Base-by-base conservation (phyloP, 2,888 invertebrate species). In the Eristalis arbustorum region DNA sequence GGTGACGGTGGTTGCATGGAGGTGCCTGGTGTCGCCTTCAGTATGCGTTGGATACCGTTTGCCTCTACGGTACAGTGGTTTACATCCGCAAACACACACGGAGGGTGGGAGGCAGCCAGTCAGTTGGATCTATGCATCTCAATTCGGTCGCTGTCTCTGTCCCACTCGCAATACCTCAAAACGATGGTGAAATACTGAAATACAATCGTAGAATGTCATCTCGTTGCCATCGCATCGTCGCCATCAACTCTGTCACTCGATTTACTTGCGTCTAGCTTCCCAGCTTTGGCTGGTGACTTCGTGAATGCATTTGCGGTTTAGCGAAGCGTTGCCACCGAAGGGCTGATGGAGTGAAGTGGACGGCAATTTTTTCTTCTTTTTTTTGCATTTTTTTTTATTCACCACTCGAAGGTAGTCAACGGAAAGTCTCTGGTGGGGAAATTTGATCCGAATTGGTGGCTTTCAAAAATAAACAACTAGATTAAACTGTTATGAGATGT, bases 181-280 rank as follows among this genome's bases (percentile, higher is more conserved):
- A 11, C 25, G 57, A 37, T 76, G 68, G 82, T 78, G 82, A 78
- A 77, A 85, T 85, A 85, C 71, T 67, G 83, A 83, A 83, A 87
- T 87, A 83, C 79, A 76, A 83, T 79, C 62, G 79, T 61, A 78
- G 83, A 83, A 87, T 83, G 78, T 72, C 87, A 79, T 59, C 59
- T 22, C 59, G 25, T n/a, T 42, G 42, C n/a, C 42, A 1, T 42
- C 42, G 4, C 42, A 42, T 42, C 49, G n/a, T 49, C 18, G 49
- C 49, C 49, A 49, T 87, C 72, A 87, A 79, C 57, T n/a, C n/a
- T 87, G 83, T 83, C 87, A 75, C 37, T 78, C 56, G 22, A 62
- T 28, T 49, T 74, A 37, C 14, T 37, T 63, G 13, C n/a, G 72
- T 66, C 66, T 78, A 82, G 74, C 69, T 78, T 81, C 84, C 80